Base-by-base conservation (phyloP, 2,888 invertebrate species). In the Micoletzkya japonica region DNA sequence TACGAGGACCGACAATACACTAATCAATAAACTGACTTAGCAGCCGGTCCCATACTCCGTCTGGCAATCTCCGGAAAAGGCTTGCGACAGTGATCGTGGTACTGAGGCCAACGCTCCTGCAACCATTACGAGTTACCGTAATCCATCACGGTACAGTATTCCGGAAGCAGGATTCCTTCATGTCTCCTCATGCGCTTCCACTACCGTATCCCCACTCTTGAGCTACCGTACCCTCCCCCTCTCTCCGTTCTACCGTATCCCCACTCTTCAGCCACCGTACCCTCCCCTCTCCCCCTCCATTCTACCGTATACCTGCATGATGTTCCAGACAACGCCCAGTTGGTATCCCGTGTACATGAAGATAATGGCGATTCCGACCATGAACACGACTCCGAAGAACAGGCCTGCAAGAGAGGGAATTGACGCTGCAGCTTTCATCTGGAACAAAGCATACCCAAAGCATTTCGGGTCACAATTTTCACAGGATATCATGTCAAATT, bases 31-130 rank as follows among this genome's bases (percentile, higher is more conserved):
- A 52, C 34, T 32, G 34, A 67, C 57, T 70, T 61, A 36, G 77
- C 79, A 2, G 37, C 39, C 39, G 70, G 71, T 32, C 84, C 84
- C 76, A 84, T 81, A 26, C 77, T 76, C 32, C 82, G 39, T 39
- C 77, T 80, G 17, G 84, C 84, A 81, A 84, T 83, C 71, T 84
- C 84, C 2, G 84, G 84, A 49, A 83, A 84, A 30, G 84, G 84
- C 70, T 85, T 84, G 49, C 83, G 73, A 71, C 82, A 82, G 32
- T 78, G 79, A 24, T 70, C 71, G 26, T 74, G 72, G 66, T 77
- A 80, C 32, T 77, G 70, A 1, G 79, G 81, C 79, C 79, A 79
- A n/a, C 77, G 66, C 14, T 70, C 54, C 39, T 73, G 71, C n/a
- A 67, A 44, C 4, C 6, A 28, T 20, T 44, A 44, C n/a, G n/a